Evolutionary conservation across 2,888 invertebrate species (phyloP).

Genomic region (Drosophila fungiperda): DNA sequence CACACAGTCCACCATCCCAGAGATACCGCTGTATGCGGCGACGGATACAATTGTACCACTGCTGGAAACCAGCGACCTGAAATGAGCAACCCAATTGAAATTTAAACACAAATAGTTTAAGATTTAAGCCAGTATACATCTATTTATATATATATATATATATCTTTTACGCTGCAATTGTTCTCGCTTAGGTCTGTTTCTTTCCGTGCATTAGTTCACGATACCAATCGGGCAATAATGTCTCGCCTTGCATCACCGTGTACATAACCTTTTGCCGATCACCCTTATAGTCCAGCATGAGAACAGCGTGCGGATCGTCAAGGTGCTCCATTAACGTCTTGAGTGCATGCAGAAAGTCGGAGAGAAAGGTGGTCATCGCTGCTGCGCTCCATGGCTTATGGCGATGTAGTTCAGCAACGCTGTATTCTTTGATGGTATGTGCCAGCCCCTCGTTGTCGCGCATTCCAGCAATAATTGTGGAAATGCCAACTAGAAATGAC

Average conservation of each 20-base stretch:
- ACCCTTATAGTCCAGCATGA: conserved; percentile 45
- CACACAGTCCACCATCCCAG: conserved; percentile 33
- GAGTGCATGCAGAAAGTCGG: conserved; percentile 47
- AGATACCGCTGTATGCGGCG: conserved; percentile 25
- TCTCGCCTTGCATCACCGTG: conserved; percentile 15
- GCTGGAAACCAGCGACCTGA: conserved; percentile 60
- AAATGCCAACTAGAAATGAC: conserved; percentile 62
- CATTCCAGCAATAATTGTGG: conserved; percentile 45
- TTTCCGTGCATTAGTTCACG: conserved; percentile 22
- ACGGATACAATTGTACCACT: conserved; percentile 45
- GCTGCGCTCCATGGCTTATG: conserved; percentile 59
- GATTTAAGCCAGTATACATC: conserved; percentile 8
- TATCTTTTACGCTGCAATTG: neutral
- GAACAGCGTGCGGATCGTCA: conserved; percentile 39
- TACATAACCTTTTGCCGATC: conserved; percentile 2
- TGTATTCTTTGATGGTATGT: conserved; percentile 30
- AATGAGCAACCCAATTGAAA: conserved; percentile 33
- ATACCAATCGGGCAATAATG: conserved; percentile 62
- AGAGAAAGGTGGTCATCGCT: conserved; percentile 48
- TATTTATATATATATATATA: conserved; percentile 10
- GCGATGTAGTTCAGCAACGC: conserved; percentile 27
- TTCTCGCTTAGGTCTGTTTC: neutral
- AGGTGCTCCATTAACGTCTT: conserved; percentile 42
- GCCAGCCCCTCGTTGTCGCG: conserved; percentile 43
- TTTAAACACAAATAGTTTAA: neutral